A percentile compares a stretch with the other conserved stretches of the same genome.
Conservation (phyloP, 2,888 invertebrate species). For the Oscheius sp. region DNA sequence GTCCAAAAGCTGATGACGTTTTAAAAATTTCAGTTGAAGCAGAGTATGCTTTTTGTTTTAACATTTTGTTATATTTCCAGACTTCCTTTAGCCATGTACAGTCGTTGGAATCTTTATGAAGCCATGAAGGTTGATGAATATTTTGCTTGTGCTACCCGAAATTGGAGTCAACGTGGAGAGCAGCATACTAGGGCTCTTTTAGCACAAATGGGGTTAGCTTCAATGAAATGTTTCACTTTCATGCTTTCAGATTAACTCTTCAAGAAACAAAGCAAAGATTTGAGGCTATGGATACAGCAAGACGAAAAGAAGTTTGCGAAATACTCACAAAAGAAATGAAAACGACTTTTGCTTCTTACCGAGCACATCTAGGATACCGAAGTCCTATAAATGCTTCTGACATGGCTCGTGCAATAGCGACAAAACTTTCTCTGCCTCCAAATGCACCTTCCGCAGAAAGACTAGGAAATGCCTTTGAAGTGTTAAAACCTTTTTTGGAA, state of each 20-base stretch:
- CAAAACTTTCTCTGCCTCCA: constrained; percentile 39
- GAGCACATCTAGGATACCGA: constrained; percentile 58
- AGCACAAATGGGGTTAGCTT: constrained; percentile 41
- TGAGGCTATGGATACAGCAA: constrained; percentile 52
- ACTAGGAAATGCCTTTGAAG: constrained; percentile 15
- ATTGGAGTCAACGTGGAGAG: constrained; percentile 66
- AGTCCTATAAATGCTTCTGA: constrained; percentile 58
- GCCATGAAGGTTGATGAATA: constrained; percentile 59
- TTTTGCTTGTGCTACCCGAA: constrained; percentile 59
- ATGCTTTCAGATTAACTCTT: constrained; percentile 59
- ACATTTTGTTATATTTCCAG: constrained; percentile 31
- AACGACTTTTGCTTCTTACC: constrained; percentile 59
- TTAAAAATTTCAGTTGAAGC: constrained; percentile 59
- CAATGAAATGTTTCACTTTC: not conserved
- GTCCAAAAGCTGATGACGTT: constrained; percentile 54
- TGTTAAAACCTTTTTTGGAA: constrained; percentile 28
- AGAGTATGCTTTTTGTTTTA: constrained; percentile 45
- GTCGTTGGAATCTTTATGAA: constrained; percentile 61
- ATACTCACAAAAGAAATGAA: constrained; percentile 58
- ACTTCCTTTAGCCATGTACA: constrained; percentile 61
- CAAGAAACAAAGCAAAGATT: constrained; percentile 59
- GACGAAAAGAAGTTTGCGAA: constrained; percentile 52
- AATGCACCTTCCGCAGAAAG: constrained; percentile 22
- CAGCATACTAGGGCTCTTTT: constrained; percentile 52
- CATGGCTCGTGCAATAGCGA: constrained; percentile 55